Percentiles rank a stretch among this genome's conserved stretches.
phyloP scores from a whole-genome alignment of 2,888 invertebrate genomes.

The Trichopoda pennipes region DNA sequence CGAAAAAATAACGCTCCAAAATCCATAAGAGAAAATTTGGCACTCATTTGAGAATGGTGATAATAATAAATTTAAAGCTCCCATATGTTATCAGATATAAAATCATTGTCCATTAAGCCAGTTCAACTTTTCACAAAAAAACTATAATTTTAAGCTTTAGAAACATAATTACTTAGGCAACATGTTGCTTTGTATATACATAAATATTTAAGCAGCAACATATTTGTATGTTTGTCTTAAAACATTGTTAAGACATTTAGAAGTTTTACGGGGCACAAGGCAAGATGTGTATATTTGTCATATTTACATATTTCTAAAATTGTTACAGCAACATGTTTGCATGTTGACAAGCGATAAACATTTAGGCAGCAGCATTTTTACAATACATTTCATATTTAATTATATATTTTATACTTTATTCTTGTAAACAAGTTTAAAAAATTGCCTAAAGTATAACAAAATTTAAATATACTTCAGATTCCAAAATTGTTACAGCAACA shows the following conservation, averaged over 20 bases:
- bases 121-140: background rate
- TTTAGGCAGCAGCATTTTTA: background rate
- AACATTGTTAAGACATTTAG: too few species aligned
- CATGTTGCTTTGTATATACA: background rate
- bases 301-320: too few species aligned
- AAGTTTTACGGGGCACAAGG: too few species aligned
- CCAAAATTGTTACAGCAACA: too few species aligned
- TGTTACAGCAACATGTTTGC: too few species aligned
- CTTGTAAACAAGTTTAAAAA: too few species aligned
- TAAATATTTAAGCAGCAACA: background rate
- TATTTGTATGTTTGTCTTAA: background rate
- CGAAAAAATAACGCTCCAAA: conserved; percentile 54
- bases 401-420: too few species aligned
- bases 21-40: conserved; percentile 35
- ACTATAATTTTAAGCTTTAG: background rate
- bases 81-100: background rate
- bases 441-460: too few species aligned
- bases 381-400: too few species aligned
- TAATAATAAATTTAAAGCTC: background rate
- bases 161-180: background rate
- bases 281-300: too few species aligned
- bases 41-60: conserved; percentile 34
- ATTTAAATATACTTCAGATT: too few species aligned
- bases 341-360: too few species aligned
- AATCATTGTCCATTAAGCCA: background rate